Evolutionary conservation across 2,797 vertebrate species (phyloP).

Genomic region (Coregonus suidteri): DNA sequence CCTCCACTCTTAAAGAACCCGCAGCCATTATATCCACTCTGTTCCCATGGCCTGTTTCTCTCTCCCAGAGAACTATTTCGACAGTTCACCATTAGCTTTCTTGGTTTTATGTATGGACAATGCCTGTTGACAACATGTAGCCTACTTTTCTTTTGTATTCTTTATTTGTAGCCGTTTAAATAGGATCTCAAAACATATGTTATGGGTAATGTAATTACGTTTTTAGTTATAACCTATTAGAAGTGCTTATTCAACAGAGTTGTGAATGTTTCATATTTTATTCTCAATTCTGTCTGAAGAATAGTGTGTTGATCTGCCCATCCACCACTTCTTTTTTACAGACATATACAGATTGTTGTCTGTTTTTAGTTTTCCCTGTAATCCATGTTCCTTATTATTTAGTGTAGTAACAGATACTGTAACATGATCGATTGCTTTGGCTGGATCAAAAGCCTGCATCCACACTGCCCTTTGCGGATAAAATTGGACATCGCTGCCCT

Average conservation of each 20-base stretch:
- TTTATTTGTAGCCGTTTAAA: not conserved
- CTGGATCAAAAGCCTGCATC: too few relatives aligned
- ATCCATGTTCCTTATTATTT: not conserved
- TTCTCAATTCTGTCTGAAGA: not conserved
- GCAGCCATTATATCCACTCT: slow-evolving; percentile 63
- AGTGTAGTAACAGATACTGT: too few relatives aligned
- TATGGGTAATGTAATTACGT: not conserved
- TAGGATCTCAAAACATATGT: not conserved
- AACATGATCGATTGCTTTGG: too few relatives aligned
- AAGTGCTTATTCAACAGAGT: not conserved
- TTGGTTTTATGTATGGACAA: not conserved
- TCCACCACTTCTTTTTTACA: not conserved
- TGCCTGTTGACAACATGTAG: not conserved
- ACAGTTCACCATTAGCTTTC: not conserved
- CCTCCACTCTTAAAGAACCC: slow-evolving; percentile 87
- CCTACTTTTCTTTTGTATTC: not conserved
- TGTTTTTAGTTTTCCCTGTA: not conserved
- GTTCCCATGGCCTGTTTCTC: slow-evolving; percentile 22
- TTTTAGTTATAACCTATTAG: not conserved
- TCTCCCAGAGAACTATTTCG: not conserved
- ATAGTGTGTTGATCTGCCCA: not conserved
- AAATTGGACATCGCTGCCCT: too few relatives aligned
- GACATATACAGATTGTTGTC: not conserved
- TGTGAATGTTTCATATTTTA: not conserved
- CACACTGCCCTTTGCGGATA: too few relatives aligned